These are phyloP conservation scores for Forficula auricularia DNA, from an alignment of 1,140 invertebrate species.

Conservation along the genomic window DNA sequence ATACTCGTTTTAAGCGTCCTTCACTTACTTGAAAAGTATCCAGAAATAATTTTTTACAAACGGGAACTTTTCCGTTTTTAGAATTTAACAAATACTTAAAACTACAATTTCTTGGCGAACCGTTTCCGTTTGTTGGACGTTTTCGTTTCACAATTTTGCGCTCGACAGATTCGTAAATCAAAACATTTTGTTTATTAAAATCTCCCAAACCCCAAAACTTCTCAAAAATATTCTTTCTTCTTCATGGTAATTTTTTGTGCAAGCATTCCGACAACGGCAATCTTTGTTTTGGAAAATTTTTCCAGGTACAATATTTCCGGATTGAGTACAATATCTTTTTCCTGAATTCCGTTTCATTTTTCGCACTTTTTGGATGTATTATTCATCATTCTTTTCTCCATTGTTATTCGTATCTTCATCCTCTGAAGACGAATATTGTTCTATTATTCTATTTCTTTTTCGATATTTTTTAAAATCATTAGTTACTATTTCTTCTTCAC, in stretches of 20 bases:
- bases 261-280: constrained; percentile 10
- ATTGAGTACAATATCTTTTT: too few relatives aligned
- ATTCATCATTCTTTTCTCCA: too few relatives aligned
- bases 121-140: constrained; percentile 12
- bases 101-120: constrained; percentile 9
- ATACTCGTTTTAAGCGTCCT: constrained; percentile 12
- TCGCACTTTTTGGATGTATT: too few relatives aligned
- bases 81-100: constrained; percentile 12
- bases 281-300: constrained; percentile 12
- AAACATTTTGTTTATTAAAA: too few relatives aligned
- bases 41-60: constrained; percentile 16
- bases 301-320: constrained; percentile 9
- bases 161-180: too few relatives aligned
- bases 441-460: too few relatives aligned
- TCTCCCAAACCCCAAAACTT: constrained; percentile 13
- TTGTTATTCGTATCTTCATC: too few relatives aligned
- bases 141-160: constrained; percentile 11
- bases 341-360: too few relatives aligned
- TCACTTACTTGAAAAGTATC: constrained; percentile 16
- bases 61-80: constrained; percentile 12
- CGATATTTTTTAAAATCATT: too few relatives aligned
- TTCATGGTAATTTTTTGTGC: constrained; percentile 10
- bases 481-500: too few relatives aligned
- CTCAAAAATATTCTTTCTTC: constrained; percentile 12
- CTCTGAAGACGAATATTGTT: too few relatives aligned